Conservation (phyloP, 2,113 vertebrate genomes). For the Tetrax tetrax region DNA sequence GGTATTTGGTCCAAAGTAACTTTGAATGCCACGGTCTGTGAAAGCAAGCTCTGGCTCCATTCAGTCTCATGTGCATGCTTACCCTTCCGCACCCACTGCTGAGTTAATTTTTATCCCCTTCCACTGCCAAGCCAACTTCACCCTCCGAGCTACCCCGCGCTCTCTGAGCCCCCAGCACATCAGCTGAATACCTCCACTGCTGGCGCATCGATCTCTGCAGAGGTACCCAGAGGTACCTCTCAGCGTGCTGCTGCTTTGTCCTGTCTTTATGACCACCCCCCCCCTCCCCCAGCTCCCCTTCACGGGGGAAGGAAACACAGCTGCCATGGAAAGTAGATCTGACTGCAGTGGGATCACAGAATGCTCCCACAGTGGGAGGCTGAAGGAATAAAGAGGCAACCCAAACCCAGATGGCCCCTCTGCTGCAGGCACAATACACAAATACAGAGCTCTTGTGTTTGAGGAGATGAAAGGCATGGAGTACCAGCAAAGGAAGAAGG, state of each 20-base stretch:
- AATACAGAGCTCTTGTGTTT: not conserved
- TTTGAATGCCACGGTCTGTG: not conserved
- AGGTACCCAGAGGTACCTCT: not conserved
- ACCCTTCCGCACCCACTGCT: not conserved
- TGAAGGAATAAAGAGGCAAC: not conserved
- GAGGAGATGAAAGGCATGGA: not conserved
- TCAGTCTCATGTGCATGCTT: not conserved
- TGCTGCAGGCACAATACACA: not conserved
- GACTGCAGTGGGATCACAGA: too few relatives aligned
- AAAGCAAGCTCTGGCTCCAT: not conserved
- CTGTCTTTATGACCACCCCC: not conserved
- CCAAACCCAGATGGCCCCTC: not conserved
- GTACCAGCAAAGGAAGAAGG: not conserved
- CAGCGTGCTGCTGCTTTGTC: not conserved
- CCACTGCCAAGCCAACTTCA: not conserved
- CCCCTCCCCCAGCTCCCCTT: too few relatives aligned
- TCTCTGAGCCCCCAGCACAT: not conserved
- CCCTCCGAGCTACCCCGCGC: not conserved
- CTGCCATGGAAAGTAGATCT: not conserved
- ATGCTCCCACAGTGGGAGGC: not conserved
- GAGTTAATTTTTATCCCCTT: not conserved
- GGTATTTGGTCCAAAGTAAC: not conserved
- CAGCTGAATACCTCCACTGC: not conserved
- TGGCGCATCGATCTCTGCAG: rapidly evolving
- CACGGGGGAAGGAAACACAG: not conserved